phyloP scores from a whole-genome alignment of 2,797 vertebrate species.

The Xerus rutilus region DNA sequence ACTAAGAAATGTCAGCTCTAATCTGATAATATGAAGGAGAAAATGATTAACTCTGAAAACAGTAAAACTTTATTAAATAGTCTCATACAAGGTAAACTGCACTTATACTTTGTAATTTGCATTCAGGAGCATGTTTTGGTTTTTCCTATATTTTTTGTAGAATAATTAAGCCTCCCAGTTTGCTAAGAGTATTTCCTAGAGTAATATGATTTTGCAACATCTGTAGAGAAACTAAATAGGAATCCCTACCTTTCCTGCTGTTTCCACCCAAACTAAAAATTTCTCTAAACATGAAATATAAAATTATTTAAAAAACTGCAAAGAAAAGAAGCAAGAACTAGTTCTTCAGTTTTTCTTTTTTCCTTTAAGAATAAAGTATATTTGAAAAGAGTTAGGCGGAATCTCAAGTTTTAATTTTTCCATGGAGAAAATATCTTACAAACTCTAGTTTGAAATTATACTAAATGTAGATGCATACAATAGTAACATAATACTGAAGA shows the following conservation, averaged over 20 bases:
- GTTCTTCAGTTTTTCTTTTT: neutral
- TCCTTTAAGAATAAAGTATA: neutral
- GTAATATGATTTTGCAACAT: neutral
- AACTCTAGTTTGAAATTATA: neutral
- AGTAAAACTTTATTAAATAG: neutral
- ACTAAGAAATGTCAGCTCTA: neutral
- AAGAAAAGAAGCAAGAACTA: neutral
- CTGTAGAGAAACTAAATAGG: constrained; percentile 14
- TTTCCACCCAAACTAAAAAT: neutral
- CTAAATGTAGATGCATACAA: neutral
- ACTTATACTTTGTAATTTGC: neutral
- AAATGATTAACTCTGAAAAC: neutral
- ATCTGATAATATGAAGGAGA: neutral
- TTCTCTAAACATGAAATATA: neutral
- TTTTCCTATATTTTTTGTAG: neutral
- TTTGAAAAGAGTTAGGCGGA: neutral
- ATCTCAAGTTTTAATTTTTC: constrained; percentile 16
- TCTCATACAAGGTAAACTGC: neutral
- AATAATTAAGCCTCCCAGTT: neutral
- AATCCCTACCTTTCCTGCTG: neutral
- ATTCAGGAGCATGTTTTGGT: neutral
- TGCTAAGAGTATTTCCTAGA: neutral
- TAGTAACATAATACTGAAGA: neutral
- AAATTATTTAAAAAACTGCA: neutral
- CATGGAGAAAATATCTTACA: neutral